These are phyloP conservation scores for Carlito syrichta DNA, from an alignment of 2,113 vertebrate genomes.

Conservation along the genomic window DNA sequence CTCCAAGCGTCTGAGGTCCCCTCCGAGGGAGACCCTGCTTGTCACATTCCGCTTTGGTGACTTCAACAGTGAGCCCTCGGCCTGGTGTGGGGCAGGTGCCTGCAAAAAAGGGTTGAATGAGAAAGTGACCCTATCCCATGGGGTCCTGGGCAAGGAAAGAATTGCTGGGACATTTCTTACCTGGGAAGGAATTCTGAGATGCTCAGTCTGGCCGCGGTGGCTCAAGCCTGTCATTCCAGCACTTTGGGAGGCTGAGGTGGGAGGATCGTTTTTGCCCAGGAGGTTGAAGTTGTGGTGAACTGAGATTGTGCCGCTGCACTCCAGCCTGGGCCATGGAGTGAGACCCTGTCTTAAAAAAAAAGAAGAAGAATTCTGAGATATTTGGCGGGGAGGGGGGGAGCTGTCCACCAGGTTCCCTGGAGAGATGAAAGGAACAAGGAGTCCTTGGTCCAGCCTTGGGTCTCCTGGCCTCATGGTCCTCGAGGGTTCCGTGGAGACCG, in stretches of 20 bases:
- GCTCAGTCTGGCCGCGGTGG: too few species aligned
- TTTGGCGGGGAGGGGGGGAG: too few species aligned
- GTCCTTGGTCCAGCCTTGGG: not conserved
- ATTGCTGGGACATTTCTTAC: not conserved
- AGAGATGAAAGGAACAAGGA: not conserved
- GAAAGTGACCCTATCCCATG: not conserved
- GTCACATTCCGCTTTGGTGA: not conserved
- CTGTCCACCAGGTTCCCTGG: not conserved
- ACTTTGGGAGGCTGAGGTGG: too few species aligned
- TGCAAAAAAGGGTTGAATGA: not conserved
- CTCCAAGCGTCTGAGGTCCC: not conserved
- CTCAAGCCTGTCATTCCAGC: too few species aligned
- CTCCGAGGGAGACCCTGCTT: not conserved
- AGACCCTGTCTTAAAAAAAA: too few species aligned
- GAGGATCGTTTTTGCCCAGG: too few species aligned
- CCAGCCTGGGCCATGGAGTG: too few species aligned
- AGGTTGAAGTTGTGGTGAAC: too few species aligned
- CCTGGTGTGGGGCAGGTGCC: not conserved
- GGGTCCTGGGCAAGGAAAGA: not conserved
- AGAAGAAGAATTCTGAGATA: not conserved
- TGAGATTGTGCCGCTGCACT: too few species aligned
- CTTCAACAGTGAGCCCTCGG: not conserved
- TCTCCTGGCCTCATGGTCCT: not conserved
- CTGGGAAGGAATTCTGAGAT: not conserved
- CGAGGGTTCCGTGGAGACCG: not conserved